These are phyloP conservation scores for Oxyruncus cristatus DNA, from an alignment of 2,113 vertebrate genomes.

Conservation along the genomic window DNA sequence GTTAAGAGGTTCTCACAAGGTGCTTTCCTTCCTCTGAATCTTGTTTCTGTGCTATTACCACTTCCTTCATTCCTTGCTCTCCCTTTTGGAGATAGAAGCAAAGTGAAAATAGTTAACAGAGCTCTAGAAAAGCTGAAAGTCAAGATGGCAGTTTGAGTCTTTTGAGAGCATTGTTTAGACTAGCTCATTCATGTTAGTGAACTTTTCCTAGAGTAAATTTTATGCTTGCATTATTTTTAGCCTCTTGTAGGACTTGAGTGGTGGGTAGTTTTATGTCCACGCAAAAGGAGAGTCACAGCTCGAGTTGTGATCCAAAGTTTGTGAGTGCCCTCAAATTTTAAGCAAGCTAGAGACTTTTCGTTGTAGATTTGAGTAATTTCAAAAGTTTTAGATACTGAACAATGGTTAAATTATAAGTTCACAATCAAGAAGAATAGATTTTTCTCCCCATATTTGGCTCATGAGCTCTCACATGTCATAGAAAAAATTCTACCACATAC, in stretches of 20 bases:
- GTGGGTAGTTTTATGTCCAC: background rate
- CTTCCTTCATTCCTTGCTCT: background rate
- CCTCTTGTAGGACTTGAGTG: background rate
- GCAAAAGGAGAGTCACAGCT: background rate
- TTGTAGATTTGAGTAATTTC: background rate
- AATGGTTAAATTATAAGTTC: background rate
- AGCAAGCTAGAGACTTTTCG: background rate
- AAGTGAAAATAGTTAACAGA: background rate
- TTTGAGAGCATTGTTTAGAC: background rate
- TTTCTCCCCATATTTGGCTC: background rate
- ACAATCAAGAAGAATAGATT: background rate
- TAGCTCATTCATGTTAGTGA: background rate
- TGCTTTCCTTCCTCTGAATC: background rate
- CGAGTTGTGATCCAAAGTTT: background rate
- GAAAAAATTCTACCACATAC: background rate
- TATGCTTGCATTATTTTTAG: background rate
- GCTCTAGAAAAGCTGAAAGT: background rate
- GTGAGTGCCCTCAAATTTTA: background rate
- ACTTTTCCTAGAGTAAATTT: background rate
- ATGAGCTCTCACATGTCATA: background rate
- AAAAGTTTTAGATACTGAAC: background rate
- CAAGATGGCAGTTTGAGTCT: background rate
- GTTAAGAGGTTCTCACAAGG: background rate
- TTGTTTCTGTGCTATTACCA: background rate
- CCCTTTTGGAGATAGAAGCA: background rate